Evolutionary conservation across 92 coral and sea anemone genomes (phyloP).

Genomic region (Parazoanthus atlanticus): DNA sequence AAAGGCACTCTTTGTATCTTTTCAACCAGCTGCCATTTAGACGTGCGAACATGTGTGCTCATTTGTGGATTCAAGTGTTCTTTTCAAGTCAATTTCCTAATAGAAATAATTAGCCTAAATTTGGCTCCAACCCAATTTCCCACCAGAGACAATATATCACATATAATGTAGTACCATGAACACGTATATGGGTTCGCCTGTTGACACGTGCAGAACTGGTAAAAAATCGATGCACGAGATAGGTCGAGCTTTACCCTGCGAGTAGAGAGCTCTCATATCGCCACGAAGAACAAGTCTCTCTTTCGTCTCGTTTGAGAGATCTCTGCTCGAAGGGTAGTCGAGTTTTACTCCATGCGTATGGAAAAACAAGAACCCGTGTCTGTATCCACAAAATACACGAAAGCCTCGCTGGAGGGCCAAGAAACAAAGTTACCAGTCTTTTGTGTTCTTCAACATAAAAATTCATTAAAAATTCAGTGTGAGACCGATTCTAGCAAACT

Average conservation of each 20-base stretch:
- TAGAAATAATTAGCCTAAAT: neutral
- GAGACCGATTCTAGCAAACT: no score
- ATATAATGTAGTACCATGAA: neutral
- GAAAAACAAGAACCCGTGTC: neutral
- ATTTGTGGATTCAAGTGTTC: conserved; percentile 22
- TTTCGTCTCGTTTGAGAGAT: no score
- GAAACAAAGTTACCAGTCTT: no score
- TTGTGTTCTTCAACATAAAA: no score
- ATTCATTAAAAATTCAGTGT: no score
- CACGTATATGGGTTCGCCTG: neutral
- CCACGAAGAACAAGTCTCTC: no score
- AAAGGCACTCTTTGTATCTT: neutral
- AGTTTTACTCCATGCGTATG: no score
- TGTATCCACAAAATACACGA: neutral
- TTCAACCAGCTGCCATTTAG: conserved; percentile 22
- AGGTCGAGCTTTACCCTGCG: neutral
- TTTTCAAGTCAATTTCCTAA: conserved; percentile 33
- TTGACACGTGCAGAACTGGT: neutral
- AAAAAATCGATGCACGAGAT: neutral
- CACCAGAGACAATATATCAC: neutral
- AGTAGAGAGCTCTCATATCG: no score
- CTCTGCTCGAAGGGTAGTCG: no score
- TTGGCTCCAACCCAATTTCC: neutral
- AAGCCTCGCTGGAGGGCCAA: no score
- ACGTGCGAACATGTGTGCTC: conserved; percentile 27